phyloP scores from a whole-genome alignment of 2,113 vertebrate species.

The Atractosteus spatula region DNA sequence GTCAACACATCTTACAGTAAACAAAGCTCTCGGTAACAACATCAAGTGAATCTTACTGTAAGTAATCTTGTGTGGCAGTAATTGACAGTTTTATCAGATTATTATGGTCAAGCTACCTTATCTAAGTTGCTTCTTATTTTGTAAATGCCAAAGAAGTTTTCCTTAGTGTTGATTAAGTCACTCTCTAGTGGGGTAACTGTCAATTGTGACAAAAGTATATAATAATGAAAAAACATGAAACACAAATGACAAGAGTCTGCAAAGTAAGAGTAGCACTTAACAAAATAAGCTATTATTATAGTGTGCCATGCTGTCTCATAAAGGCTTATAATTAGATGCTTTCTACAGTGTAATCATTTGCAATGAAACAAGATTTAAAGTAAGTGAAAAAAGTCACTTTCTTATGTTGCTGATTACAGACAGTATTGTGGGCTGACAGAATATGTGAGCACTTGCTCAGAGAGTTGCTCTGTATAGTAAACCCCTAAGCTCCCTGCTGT shows the following conservation, averaged over 20 bases:
- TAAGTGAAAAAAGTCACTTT: constrained; percentile 47
- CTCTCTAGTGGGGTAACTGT: constrained; percentile 7
- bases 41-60: not conserved
- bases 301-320: constrained; percentile 61
- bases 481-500: too few relatives aligned
- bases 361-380: constrained; percentile 48
- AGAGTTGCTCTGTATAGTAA: too few relatives aligned
- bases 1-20: not conserved
- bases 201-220: constrained; percentile 1
- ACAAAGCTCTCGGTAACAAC: not conserved
- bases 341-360: constrained; percentile 66
- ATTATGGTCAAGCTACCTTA: too few relatives aligned
- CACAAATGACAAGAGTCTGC: not conserved
- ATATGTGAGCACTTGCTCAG: too few relatives aligned
- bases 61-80: not conserved
- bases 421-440: too few relatives aligned
- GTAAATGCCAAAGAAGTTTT: too few relatives aligned
- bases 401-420: constrained; percentile 17
- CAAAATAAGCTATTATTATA: constrained; percentile 64
- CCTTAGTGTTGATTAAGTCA: not conserved
- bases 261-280: constrained; percentile 48
- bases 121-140: too few relatives aligned
- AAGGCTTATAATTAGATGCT: constrained; percentile 70
- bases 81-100: too few relatives aligned
- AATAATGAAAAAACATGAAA: constrained; percentile 1